These are phyloP conservation scores for Echinarachnius parma DNA, from an alignment of 53 echinoderm and acorn worm genomes.

Conservation along the genomic window DNA sequence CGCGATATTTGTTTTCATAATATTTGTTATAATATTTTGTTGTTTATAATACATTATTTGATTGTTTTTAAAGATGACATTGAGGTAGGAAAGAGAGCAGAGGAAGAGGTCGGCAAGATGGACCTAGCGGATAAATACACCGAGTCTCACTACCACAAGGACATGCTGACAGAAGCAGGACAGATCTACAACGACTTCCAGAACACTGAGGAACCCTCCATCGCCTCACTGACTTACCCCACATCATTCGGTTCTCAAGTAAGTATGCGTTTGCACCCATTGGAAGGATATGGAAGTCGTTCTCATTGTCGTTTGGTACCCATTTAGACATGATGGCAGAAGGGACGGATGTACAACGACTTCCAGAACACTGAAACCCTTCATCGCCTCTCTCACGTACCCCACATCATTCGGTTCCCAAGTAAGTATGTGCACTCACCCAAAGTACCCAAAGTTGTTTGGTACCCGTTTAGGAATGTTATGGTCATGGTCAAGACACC, in stretches of 20 bases:
- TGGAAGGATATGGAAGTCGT: no score
- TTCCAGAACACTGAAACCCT: constrained; percentile 17
- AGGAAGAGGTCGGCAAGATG: constrained; percentile 5
- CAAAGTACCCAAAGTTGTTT: no score
- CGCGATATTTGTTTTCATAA: no score
- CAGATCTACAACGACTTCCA: constrained; percentile 22
- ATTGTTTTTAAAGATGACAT: constrained; percentile 22
- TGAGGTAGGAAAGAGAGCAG: constrained; percentile 22
- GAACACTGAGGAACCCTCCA: constrained; percentile 18
- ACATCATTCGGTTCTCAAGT: constrained; percentile 52
- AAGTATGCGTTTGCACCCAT: no score
- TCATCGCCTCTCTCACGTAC: constrained; percentile 45
- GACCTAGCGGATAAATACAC: constrained; percentile 26
- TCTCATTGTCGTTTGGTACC: not conserved
- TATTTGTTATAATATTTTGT: not conserved
- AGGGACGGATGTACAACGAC: not conserved
- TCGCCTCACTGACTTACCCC: constrained; percentile 26
- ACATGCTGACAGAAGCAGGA: constrained; percentile 9
- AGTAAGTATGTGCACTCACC: no score
- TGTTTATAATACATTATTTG: not conserved
- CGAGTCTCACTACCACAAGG: constrained; percentile 21
- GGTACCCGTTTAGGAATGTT: no score
- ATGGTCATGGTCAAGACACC: no score
- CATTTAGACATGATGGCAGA: not conserved
- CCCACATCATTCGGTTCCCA: no score